Conservation (phyloP, 2,888 invertebrate species). For the Chydorus sphaericus region DNA sequence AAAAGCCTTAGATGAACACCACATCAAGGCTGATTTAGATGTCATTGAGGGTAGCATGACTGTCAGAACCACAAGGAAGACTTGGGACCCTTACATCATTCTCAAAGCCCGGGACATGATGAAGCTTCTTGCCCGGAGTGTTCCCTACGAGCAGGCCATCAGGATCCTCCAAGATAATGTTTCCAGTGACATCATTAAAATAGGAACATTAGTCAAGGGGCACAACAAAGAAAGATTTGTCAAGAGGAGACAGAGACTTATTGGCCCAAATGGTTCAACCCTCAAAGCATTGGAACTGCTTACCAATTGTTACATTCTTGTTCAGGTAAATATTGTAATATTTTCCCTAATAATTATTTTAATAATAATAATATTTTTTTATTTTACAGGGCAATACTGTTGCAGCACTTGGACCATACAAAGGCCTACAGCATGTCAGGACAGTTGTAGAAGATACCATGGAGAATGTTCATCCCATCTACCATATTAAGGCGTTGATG, state of each 20-base stretch:
- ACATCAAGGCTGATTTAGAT: conserved; percentile 75
- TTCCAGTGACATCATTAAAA: conserved; percentile 91
- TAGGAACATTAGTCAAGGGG: conserved; percentile 57
- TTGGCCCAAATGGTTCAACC: conserved; percentile 96
- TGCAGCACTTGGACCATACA: conserved; percentile 87
- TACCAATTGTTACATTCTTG: conserved; percentile 89
- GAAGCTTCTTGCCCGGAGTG: conserved; percentile 84
- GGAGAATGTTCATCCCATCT: conserved; percentile 98
- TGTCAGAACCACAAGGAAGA: conserved; percentile 86
- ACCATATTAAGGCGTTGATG: conserved; percentile 94
- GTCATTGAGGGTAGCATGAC: conserved; percentile 86
- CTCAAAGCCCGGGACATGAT: conserved; percentile 93
- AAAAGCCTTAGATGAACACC: conserved; percentile 62
- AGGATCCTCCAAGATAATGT: conserved; percentile 60
- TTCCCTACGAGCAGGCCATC: conserved; percentile 76
- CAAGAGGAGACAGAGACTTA: conserved; percentile 80
- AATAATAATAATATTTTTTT: neutral
- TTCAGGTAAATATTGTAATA: conserved; percentile 33
- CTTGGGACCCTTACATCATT: conserved; percentile 96
- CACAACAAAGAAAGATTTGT: conserved; percentile 86
- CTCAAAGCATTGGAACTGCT: conserved; percentile 90
- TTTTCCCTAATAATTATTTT: neutral
- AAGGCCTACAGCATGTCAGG: conserved; percentile 70
- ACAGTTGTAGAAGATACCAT: conserved; percentile 90
- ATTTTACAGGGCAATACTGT: conserved; percentile 79